Percentiles rank a stretch among this genome's conserved stretches.
Conservation (phyloP, 1,140 invertebrate species). For the Drosophila mojavensis region DNA sequence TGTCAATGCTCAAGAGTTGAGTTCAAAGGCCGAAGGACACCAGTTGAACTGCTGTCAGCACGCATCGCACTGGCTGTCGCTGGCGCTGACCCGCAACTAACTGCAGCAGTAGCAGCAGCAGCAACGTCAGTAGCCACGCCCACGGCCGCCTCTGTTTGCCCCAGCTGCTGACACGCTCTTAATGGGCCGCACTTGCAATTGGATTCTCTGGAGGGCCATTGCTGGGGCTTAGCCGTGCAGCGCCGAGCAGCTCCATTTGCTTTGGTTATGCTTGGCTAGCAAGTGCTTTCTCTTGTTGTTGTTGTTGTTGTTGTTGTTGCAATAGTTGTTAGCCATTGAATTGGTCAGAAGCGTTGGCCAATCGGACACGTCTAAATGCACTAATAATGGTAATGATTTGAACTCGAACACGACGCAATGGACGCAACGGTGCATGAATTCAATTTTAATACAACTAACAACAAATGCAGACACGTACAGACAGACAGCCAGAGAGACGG, state of each 20-base stretch:
- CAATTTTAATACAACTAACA: slow-evolving; percentile 51
- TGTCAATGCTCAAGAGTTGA: slow-evolving; percentile 13
- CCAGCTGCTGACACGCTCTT: slow-evolving; percentile 15
- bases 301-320: slow-evolving; percentile 3
- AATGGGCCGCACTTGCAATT: slow-evolving; percentile 35
- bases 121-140: neutral
- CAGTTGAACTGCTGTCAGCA: slow-evolving; percentile 9
- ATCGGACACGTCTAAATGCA: slow-evolving; percentile 37
- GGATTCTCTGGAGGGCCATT: slow-evolving; percentile 39
- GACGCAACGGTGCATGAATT: slow-evolving; percentile 59
- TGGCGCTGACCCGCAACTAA: slow-evolving; percentile 42
- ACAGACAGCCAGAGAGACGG: neutral
- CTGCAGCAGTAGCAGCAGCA: slow-evolving; percentile 15
- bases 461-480: slow-evolving; percentile 20
- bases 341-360: slow-evolving; percentile 24
- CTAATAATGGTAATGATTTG: slow-evolving; percentile 51
- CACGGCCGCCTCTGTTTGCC: neutral
- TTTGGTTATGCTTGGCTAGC: slow-evolving; percentile 29
- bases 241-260: slow-evolving; percentile 36
- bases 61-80: slow-evolving; percentile 19
- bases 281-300: neutral
- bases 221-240: slow-evolving; percentile 32
- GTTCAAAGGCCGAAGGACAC: neutral
- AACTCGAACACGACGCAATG: slow-evolving; percentile 20
- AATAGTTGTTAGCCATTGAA: slow-evolving; percentile 19